phyloP scores from a whole-genome alignment of 2,888 invertebrate species.

The Andricus quercusramuli region DNA sequence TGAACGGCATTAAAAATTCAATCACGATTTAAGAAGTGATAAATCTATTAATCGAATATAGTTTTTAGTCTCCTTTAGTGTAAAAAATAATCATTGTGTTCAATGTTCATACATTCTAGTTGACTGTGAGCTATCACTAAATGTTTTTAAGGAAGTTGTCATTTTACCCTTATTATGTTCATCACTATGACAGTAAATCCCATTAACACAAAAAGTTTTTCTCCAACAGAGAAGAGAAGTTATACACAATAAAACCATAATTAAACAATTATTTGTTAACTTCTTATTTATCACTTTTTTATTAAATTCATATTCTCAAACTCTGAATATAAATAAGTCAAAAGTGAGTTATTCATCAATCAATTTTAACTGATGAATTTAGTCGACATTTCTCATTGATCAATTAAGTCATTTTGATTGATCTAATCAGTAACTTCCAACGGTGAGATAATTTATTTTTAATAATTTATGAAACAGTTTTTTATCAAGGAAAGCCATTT shows the following conservation, averaged over 20 bases:
- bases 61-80: slow-evolving; percentile 9
- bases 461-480: too few relatives aligned
- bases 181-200: slow-evolving; percentile 23
- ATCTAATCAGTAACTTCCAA: too few relatives aligned
- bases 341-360: not conserved
- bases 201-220: slow-evolving; percentile 18
- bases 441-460: too few relatives aligned
- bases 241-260: not conserved
- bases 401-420: too few relatives aligned
- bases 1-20: not conserved
- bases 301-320: not conserved
- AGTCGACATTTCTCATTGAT: too few relatives aligned
- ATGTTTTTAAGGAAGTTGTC: slow-evolving; percentile 5
- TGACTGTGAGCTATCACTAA: slow-evolving; percentile 11
- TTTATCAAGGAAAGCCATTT: not conserved
- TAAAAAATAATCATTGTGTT: slow-evolving; percentile 18
- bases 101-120: slow-evolving; percentile 15
- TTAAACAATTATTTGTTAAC: not conserved
- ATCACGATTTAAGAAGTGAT: not conserved
- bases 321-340: not conserved
- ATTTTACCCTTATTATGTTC: slow-evolving; percentile 16
- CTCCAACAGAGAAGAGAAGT: slow-evolving; percentile 17
- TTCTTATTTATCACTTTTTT: not conserved
- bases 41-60: not conserved
- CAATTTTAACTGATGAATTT: too few relatives aligned